Percentiles rank a stretch among this genome's conserved stretches.
Evolutionary conservation across 2,113 vertebrate species (phyloP).

Genomic region (Tachysurus vachellii): DNA sequence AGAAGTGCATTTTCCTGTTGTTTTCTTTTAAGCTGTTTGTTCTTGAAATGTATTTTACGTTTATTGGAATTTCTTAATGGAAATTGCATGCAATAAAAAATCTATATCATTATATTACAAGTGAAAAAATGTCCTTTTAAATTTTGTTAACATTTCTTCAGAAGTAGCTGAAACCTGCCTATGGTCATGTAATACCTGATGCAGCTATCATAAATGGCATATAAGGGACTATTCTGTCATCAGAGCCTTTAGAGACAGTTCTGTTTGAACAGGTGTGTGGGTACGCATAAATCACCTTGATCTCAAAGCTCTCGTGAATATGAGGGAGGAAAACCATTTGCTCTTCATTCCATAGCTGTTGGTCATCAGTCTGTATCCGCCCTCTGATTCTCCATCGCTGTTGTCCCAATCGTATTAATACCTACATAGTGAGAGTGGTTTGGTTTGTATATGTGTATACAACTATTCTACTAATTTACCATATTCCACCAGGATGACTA

Average conservation of each 20-base stretch:
- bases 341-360: constrained; percentile 91
- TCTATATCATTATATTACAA: background rate
- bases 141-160: background rate
- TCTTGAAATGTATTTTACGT: background rate
- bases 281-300: constrained; percentile 78
- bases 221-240: constrained; percentile 34
- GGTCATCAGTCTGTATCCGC: constrained; percentile 86
- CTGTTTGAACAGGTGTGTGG: constrained; percentile 48
- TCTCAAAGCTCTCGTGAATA: constrained; percentile 88
- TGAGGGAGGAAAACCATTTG: constrained; percentile 88
- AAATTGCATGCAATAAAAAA: background rate
- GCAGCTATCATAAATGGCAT: constrained; percentile 23
- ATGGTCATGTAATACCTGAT: constrained; percentile 19
- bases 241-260: constrained; percentile 19
- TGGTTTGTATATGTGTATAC: background rate
- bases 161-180: constrained; percentile 13
- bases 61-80: background rate
- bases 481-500: background rate
- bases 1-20: background rate
- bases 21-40: background rate
- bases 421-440: constrained; percentile 67
- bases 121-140: background rate
- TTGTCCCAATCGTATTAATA: constrained; percentile 84
- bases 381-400: constrained; percentile 92
- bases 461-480: background rate